Base-by-base conservation (phyloP, 2,888 invertebrate species). In the Meganola albula region DNA sequence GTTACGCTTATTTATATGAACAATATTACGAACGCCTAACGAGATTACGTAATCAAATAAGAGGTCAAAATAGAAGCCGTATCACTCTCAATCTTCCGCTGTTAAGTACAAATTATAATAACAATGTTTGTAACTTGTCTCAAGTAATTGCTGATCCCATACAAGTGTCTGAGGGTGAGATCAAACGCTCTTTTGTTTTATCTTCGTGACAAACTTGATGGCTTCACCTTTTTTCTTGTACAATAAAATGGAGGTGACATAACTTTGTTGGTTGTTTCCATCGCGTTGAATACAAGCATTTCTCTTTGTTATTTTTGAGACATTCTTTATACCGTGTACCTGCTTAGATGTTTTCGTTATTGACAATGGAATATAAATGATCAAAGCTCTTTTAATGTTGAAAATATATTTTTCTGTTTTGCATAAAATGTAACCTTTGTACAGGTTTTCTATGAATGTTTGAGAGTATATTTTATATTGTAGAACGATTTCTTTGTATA, bases 131-230 rank as follows among this genome's bases (percentile, higher is more conserved):
- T 21, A 48, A 65, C 64, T 73, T 76, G 77, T 74, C 77, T 78
- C 66, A 72, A 72, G 67, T 57, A 66, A 70, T 70, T 72, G 66
- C 52, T 28, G 60, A 66, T 46, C 40, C 53, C 53, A 21, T 24
- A 25, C 59, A 61, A 76, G 63, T 63, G 64, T 37, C 47, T 37
- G 54, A 63, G 77, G 77, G 72, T 48, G 63, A 58, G 72, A 77
- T 79, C 78, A 79, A 79, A 77, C 63, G 66, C 12, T 32, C 50
- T 55, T 61, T 79, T 79, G 78, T 78, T 77, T 79, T 77, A 77
- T 77, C 73, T 74, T 44, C 42, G 42, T 29, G 44, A 55, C 56
- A 53, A 48, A 42, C 16, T n/a, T n/a, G n/a, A n/a, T 37, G 41
- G 39, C 37, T 34, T 26, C 31, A 29, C 31, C 31, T n/a, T 34